Evolutionary conservation across 2,888 invertebrate genomes (phyloP), one percentile per base, ranked within the genome.

Genomic region (Leptinotarsa rubiginosa): DNA sequence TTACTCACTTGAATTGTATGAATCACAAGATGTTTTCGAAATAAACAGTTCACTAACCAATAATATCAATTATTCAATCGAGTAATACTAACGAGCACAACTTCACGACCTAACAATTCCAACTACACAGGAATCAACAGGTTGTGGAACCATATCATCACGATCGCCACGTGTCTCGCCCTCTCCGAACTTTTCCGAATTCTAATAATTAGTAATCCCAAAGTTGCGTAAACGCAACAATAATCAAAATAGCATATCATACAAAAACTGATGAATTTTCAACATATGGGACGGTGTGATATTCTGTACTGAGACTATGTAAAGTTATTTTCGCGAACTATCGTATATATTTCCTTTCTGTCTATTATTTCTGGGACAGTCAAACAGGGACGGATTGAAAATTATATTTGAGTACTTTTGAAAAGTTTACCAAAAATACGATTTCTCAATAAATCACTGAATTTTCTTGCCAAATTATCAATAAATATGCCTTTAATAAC

Each of bases 191-290:
- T 56, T 18, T 16, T 12, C 22, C 22, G 56, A 62, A 62, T 20
- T 62, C 5, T 62, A 62, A 62, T 62, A 12, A 12, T 62, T 25
- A 31, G 62, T 62, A 62, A 62, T 62, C 62, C 62, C 62, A 62
- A 62, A 16, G 62, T 62, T 62, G 62, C 62, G 62, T 62, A 22
- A 62, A 62, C 25, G 62, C 62, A 18, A 62, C 62, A 62, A 62
- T 62, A 62, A 31, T 31, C 25, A 31, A 62, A 62, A 62, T 62
- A 20, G 15, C 13, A 62, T 31, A 62, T 62, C 10, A 62, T 25
- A 16, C 22, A 62, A 22, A 62, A 62, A 62, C 49, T 62, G 18
- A 62, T 16, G 31, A 62, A 62, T 22, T 31, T 31, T 18, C 62
- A 31, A 62, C 12, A 20, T 12, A 62, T 31, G 62, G n/a, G 62